phyloP scores from a whole-genome alignment of 2,888 invertebrate genomes.

The Seira ritae region DNA sequence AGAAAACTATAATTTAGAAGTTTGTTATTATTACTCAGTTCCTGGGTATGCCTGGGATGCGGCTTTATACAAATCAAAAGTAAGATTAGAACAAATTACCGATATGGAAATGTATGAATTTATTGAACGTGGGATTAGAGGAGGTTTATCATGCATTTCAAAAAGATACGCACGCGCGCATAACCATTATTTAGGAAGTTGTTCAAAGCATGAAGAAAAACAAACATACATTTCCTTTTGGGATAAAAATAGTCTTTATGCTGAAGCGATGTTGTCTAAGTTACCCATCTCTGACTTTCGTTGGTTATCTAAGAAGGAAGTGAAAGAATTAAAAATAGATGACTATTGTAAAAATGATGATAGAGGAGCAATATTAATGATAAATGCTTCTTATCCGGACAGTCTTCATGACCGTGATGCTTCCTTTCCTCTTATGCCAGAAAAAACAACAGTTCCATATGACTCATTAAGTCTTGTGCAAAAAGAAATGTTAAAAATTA shows the following conservation, averaged over 20 bases:
- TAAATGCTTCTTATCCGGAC: no score
- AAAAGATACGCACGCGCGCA: constrained; percentile 22
- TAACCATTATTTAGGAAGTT: constrained; percentile 24
- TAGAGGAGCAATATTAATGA: background rate
- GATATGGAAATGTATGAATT: constrained; percentile 4
- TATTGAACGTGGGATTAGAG: constrained; percentile 39
- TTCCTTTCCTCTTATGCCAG: no score
- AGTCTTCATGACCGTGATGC: no score
- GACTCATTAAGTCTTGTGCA: no score
- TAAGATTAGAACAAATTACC: constrained; percentile 35
- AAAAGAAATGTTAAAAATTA: background rate
- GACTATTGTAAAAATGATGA: background rate
- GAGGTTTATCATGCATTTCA: constrained; percentile 29
- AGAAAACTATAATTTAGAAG: constrained; percentile 30
- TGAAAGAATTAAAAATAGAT: background rate
- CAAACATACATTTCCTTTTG: no score
- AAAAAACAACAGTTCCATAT: no score
- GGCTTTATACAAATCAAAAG: constrained; percentile 23
- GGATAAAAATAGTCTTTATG: no score
- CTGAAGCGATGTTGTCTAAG: background rate
- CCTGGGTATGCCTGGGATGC: constrained; percentile 30
- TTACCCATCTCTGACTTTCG: constrained; percentile 26
- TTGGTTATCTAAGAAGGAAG: constrained; percentile 23
- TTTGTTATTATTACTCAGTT: constrained; percentile 6
- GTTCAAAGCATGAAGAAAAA: no score